Base-by-base conservation (phyloP, 2,113 vertebrate species). In the Cepphus grylle region DNA sequence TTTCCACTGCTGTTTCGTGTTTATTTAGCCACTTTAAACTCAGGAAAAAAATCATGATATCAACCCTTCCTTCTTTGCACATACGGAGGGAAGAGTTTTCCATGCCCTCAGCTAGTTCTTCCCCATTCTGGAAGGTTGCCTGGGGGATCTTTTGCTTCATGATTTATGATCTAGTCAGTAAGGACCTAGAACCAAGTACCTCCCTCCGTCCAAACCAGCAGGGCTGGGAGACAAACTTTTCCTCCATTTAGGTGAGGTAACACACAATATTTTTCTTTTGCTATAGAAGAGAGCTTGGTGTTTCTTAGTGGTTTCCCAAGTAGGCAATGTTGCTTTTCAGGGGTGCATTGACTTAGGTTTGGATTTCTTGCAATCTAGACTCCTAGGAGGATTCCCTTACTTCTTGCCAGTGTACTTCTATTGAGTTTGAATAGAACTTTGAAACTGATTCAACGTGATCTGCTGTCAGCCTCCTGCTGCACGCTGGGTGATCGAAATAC, bases 371-470 rank as follows among this genome's bases (percentile, higher is more conserved):
- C 49, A 38, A 15, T 86, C 40, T 29, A 47, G 67, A 36, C 84
- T 81, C 88, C 80, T 83, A 52, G 43, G 79, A 95, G 50, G 34
- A 74, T 93, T 94, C 30, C 20, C 29, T 16, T 80, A 14, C 73
- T 90, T 80, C 78, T 63, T 88, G 67, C 74, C 55, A 36, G 8
- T 69, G 27, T 62, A 29, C 18, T 78, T 90, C 55, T 86, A 13
- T 79, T 55, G 73, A 84, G 73, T 93, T 96, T 92, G 45, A 73
- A 22, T 42, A 82, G 80, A 94, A 66, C 63, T 95, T 86, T 94
- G 90, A 94, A 81, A 94, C 47, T 96, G 94, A 96, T 97, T 88
- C 89, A 93, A 90, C 73, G 78, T 45, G 84, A 97, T 63, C 61
- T 84, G 69, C 66, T 83, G 82, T 96, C 94, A 96, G 12, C 88